Conservation (phyloP, 1,140 invertebrate species). For the Oreohelix idahoensis region DNA sequence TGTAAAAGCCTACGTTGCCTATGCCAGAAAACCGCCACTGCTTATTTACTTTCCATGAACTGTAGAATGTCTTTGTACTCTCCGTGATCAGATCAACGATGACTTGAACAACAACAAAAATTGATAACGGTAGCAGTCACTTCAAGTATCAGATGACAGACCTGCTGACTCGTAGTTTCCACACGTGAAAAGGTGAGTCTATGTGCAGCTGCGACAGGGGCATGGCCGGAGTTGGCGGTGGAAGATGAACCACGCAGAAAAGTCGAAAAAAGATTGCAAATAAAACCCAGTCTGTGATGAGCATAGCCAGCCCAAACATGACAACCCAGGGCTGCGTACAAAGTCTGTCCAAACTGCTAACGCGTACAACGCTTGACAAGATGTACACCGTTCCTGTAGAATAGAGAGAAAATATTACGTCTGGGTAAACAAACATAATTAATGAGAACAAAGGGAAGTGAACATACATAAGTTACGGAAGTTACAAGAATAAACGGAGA, state of each 20-base stretch:
- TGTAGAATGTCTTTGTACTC: too few species aligned
- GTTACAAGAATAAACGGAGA: too few species aligned
- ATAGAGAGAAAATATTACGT: not conserved
- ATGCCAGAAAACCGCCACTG: too few species aligned
- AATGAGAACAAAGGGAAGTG: too few species aligned
- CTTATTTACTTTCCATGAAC: too few species aligned
- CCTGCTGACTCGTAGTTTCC: not conserved
- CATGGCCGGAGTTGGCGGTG: not conserved
- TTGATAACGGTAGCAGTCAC: too few species aligned
- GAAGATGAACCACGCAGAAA: not conserved
- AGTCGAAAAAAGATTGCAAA: conserved; percentile 12
- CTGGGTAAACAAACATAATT: too few species aligned
- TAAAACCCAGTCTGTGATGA: not conserved
- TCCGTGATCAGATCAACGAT: too few species aligned
- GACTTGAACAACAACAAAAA: too few species aligned
- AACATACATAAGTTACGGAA: too few species aligned
- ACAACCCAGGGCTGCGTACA: conserved; percentile 9
- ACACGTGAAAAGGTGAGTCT: not conserved
- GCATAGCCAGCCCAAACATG: not conserved
- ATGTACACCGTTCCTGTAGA: conserved; percentile 14
- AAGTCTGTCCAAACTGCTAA: conserved; percentile 12
- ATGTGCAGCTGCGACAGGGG: not conserved
- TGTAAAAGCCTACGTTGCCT: too few species aligned
- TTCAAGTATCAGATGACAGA: not conserved
- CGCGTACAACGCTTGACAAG: not conserved